These are phyloP conservation scores for Gobius niger DNA, from an alignment of 2,113 vertebrate species.

Conservation along the genomic window DNA sequence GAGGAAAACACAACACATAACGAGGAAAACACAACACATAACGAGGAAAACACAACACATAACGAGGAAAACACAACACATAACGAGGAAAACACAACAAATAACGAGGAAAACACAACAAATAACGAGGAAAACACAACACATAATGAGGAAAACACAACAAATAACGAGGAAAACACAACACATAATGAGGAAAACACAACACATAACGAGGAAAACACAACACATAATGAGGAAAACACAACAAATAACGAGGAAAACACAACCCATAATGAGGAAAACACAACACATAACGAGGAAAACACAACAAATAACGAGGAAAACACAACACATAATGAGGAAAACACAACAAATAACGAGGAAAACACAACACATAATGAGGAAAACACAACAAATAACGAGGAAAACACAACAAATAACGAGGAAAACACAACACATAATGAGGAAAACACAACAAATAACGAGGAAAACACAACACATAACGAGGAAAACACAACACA, in stretches of 20 bases:
- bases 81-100: neutral
- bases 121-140: no score
- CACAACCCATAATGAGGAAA: no score
- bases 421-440: no score
- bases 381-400: neutral
- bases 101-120: neutral
- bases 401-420: neutral
- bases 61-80: neutral
- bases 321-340: no score
- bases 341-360: neutral
- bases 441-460: neutral
- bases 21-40: neutral
- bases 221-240: neutral
- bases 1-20: neutral
- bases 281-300: neutral
- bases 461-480: no score
- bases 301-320: neutral
- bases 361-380: no score
- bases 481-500: neutral
- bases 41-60: neutral
- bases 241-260: neutral
- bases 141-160: neutral
- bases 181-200: neutral
- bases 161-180: no score
- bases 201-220: neutral